phyloP scores from a whole-genome alignment of 1,140 invertebrate species.

The Pseudomyrmex flavicornis region DNA sequence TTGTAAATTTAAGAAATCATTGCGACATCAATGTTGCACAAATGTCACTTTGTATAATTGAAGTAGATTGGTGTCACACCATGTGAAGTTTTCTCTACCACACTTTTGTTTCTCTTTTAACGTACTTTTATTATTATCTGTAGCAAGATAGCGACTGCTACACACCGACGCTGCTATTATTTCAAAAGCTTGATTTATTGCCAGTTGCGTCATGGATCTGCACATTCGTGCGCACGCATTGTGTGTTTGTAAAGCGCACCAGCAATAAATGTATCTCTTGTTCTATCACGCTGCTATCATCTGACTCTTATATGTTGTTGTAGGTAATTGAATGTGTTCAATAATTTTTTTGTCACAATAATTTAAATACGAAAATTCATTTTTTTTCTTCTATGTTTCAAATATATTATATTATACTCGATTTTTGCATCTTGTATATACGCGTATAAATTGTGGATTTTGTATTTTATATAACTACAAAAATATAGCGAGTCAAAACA shows the following conservation, averaged over 20 bases:
- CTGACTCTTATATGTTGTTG: not conserved
- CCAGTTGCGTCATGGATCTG: conserved; percentile 29
- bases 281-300: not conserved
- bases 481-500: not conserved
- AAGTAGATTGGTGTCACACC: not conserved
- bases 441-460: no score
- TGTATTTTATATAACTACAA: not conserved
- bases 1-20: no score
- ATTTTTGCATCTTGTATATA: no score
- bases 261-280: not conserved
- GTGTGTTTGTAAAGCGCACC: not conserved
- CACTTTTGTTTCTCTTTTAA: no score
- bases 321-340: not conserved
- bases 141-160: conserved; percentile 18
- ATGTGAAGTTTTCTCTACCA: no score
- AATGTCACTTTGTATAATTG: not conserved
- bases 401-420: not conserved
- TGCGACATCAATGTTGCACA: no score
- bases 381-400: no score
- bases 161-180: conserved; percentile 7
- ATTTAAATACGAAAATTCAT: not conserved
- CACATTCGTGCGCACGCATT: conserved; percentile 6
- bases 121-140: conserved; percentile 37
- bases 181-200: conserved; percentile 45
- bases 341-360: not conserved